Evolutionary conservation across 2,113 vertebrate genomes (phyloP).

Genomic region (Triplophysa siluroides): DNA sequence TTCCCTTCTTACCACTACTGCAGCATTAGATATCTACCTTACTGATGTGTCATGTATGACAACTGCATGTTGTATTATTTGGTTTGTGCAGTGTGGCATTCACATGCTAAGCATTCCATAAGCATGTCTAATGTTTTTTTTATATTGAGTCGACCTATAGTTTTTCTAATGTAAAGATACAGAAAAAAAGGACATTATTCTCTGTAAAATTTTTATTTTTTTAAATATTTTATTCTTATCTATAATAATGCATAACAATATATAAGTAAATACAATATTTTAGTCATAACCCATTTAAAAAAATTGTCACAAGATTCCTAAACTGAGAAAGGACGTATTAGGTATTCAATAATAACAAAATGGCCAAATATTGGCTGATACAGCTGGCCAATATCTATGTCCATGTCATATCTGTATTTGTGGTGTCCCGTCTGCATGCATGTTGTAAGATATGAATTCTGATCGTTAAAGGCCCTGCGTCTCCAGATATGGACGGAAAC

Average conservation of each 20-base stretch:
- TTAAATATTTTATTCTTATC: too few species aligned
- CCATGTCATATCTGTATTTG: not conserved
- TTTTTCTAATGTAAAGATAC: too few species aligned
- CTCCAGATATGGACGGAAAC: constrained; percentile 90
- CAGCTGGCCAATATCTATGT: not conserved
- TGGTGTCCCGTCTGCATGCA: constrained; percentile 25
- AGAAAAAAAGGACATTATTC: too few species aligned
- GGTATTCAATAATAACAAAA: too few species aligned
- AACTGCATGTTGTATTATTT: not conserved
- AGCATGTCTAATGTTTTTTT: not conserved
- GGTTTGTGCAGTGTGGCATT: not conserved
- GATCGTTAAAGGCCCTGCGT: constrained; percentile 72
- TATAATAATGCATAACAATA: too few species aligned
- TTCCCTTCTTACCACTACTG: not conserved
- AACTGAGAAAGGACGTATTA: too few species aligned
- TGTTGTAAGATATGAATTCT: constrained; percentile 46
- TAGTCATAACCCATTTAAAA: too few species aligned
- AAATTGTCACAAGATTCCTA: too few species aligned
- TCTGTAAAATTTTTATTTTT: too few species aligned
- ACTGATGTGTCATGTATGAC: not conserved
- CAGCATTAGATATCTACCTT: not conserved
- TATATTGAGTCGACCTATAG: not conserved
- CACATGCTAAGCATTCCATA: not conserved
- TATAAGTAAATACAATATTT: too few species aligned
- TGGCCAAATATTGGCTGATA: too few species aligned